Evolutionary conservation across 2,113 vertebrate genomes (phyloP).

Genomic region (Carlito syrichta): DNA sequence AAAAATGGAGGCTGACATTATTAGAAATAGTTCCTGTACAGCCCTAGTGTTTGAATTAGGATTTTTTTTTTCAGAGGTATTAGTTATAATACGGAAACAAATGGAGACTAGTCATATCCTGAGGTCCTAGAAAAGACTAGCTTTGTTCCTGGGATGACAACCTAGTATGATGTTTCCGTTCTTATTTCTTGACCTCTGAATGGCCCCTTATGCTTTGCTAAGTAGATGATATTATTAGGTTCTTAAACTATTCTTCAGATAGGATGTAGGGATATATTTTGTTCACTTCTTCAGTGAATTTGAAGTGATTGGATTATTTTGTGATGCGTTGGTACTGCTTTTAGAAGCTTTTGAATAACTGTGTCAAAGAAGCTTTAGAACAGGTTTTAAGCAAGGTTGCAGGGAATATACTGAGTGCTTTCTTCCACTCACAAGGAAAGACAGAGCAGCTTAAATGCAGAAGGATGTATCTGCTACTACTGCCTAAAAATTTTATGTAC

Average conservation of each 20-base stretch:
- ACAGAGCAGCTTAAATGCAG: background rate
- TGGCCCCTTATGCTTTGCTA: background rate
- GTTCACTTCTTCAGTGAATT: background rate
- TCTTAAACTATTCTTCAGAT: background rate
- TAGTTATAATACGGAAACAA: background rate
- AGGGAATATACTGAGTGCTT: background rate
- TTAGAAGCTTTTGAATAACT: background rate
- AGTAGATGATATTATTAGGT: background rate
- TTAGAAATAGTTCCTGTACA: background rate
- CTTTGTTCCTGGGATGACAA: background rate
- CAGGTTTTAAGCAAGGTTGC: background rate
- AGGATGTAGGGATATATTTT: background rate
- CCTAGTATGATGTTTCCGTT: background rate
- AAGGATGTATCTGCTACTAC: rapidly evolving
- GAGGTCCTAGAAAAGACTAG: background rate
- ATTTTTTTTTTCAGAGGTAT: background rate
- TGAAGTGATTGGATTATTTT: constrained; percentile 8
- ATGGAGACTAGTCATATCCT: background rate
- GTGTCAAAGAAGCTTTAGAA: background rate
- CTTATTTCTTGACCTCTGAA: background rate
- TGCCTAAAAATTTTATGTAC: background rate
- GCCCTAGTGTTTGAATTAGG: background rate
- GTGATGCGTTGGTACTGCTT: background rate
- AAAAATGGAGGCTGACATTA: background rate
- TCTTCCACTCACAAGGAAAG: background rate